phyloP scores from a whole-genome alignment of 2,113 vertebrate genomes.

The Cyprinodon variegatus region DNA sequence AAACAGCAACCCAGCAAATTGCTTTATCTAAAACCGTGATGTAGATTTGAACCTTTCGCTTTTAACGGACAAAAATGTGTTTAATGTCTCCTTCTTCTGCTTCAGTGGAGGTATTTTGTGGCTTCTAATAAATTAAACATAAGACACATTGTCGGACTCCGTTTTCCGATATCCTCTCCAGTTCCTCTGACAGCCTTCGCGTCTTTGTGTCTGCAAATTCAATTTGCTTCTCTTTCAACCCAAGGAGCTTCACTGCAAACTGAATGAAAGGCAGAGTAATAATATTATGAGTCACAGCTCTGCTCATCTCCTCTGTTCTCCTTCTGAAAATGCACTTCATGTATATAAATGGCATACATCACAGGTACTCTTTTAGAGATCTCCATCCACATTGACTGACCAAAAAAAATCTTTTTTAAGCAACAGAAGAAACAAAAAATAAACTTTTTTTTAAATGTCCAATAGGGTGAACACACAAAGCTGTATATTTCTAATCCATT shows the following conservation, averaged over 20 bases:
- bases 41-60: conserved; percentile 39
- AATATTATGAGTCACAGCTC: conserved; percentile 48
- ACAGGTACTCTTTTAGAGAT: neutral
- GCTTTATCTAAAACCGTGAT: conserved; percentile 62
- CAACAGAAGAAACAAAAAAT: neutral
- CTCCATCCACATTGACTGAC: neutral
- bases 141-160: conserved; percentile 55
- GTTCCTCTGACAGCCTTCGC: conserved; percentile 51
- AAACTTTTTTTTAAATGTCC: neutral
- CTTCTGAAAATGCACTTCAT: conserved; percentile 5
- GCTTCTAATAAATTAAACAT: conserved; percentile 53
- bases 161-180: conserved; percentile 55
- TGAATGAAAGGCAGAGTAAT: conserved; percentile 67
- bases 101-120: conserved; percentile 39
- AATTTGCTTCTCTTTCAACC: conserved; percentile 69
- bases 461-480: neutral
- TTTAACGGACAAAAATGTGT: conserved; percentile 51
- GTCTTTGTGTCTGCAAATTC: conserved; percentile 66
- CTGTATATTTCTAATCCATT: neutral
- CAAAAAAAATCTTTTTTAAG: neutral
- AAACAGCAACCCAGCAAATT: conserved; percentile 65
- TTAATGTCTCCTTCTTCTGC: conserved; percentile 25
- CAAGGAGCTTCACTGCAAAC: conserved; percentile 48
- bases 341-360: neutral
- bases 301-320: conserved; percentile 13